A percentile compares a stretch with the other conserved stretches of the same genome.
Evolutionary conservation across 2,113 vertebrate genomes (phyloP).

Genomic region (Buteo buteo): DNA sequence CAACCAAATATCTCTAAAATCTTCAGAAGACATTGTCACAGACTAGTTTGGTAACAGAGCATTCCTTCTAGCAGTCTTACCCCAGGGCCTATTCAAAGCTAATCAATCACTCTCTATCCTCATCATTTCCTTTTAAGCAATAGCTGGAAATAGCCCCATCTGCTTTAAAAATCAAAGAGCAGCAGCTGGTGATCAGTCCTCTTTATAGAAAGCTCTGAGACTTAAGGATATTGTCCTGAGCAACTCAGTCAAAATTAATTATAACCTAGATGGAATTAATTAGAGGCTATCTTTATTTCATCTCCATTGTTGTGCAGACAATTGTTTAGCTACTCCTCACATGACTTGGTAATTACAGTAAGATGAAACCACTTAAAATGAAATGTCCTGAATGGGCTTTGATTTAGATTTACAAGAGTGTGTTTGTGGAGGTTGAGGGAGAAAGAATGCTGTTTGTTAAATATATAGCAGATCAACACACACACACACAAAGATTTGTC

Average conservation of each 20-base stretch:
- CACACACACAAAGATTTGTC: background rate
- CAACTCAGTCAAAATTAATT: slow-evolving; percentile 40
- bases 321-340: slow-evolving; percentile 18
- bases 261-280: slow-evolving; percentile 28
- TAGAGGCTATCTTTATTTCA: slow-evolving; percentile 44
- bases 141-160: slow-evolving; percentile 11
- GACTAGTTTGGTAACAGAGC: background rate
- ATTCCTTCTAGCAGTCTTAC: background rate
- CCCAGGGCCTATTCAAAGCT: background rate
- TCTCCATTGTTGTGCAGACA: slow-evolving; percentile 11
- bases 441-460: background rate
- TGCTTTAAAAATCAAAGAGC: slow-evolving; percentile 46
- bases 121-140: slow-evolving; percentile 23
- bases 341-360: slow-evolving; percentile 33
- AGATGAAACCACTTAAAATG: slow-evolving; percentile 28
- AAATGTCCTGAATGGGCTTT: background rate
- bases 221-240: background rate
- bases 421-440: background rate
- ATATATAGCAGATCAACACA: background rate
- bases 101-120: background rate
- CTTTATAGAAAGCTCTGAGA: background rate
- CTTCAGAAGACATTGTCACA: background rate
- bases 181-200: slow-evolving; percentile 36
- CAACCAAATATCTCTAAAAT: rapidly evolving
- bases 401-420: background rate